phyloP scores from a whole-genome alignment of 2,797 vertebrate genomes.

The Phylloscopus collybita region DNA sequence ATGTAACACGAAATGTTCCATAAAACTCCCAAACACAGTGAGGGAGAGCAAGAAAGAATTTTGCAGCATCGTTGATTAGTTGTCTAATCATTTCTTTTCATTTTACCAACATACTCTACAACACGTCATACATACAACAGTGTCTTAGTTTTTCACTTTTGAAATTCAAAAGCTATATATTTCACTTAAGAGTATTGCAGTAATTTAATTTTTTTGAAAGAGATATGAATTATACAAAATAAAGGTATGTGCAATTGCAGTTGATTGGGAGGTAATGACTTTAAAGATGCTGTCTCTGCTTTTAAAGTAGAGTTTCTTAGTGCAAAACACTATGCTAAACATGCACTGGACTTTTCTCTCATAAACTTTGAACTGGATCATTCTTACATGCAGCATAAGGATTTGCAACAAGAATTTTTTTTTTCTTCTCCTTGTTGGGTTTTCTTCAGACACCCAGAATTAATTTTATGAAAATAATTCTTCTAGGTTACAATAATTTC shows the following conservation, averaged over 20 bases:
- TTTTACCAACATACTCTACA: not conserved
- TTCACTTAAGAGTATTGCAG: not conserved
- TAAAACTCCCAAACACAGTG: not conserved
- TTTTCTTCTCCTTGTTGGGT: not conserved
- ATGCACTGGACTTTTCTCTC: not conserved
- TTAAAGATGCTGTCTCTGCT: not conserved
- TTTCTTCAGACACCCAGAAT: not conserved
- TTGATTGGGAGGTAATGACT: not conserved
- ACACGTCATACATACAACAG: not conserved
- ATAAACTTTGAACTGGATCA: not conserved
- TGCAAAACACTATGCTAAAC: not conserved
- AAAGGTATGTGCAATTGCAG: not conserved
- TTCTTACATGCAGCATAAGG: not conserved
- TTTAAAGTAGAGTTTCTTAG: not conserved
- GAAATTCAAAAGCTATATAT: not conserved
- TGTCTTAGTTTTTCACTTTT: not conserved
- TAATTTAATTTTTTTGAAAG: not conserved
- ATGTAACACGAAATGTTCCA: not conserved
- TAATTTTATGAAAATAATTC: not conserved
- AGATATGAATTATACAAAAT: not conserved
- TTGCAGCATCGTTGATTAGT: not conserved
- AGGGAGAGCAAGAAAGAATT: not conserved
- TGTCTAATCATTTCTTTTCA: not conserved
- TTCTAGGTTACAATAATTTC: not conserved
- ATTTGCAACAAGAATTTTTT: not conserved